Base-by-base conservation (phyloP, 2,113 vertebrate genomes). In the Genyomyrus donnyi region DNA sequence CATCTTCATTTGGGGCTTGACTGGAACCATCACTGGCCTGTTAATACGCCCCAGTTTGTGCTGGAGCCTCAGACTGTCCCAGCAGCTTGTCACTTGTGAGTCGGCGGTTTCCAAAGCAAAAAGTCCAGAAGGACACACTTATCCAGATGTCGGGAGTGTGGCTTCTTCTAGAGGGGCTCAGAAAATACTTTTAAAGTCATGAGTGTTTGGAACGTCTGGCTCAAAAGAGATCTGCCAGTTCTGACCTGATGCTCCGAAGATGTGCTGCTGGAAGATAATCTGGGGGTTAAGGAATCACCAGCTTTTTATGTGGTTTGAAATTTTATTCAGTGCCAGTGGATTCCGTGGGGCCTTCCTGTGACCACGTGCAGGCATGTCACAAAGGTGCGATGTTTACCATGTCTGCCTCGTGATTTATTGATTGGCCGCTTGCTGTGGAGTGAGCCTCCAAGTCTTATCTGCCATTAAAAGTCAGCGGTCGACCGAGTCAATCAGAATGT, bases 81-180 rank as follows among this genome's bases (percentile, higher is more conserved):
- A 80, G 89, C 80, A 89, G 85, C 39, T 48, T 88, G 88, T 85
- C 90, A 89, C 49, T 90, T 31, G 48, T 90, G 58, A 80, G 88
- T 83, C 90, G 92, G 90, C 88, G 13, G 88, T 92, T 91, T 91
- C 89, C 88, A 90, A 88, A 89, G 56, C 90, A 85, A 84, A 90
- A 77, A 58, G 83, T 39, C 85, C 42, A 19, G 45, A 83, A 91
- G 88, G 89, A 89, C 93, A 89, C 88, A 87, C 90, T 90, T 86
- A 88, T 49, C 90, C 88, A 83, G 31, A 56, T 58, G 27, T 86
- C 3, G 24, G 35, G 74, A 80, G 74, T 35, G 74, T 19, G 13
- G 74, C 31, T 27, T 80, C 31, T 35, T 80, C 35, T 80, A 35
- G 31, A 80, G 35, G 74, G 74, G 74, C 74, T 80, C 17, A 80